Evolutionary conservation across 1,140 invertebrate species (phyloP).

Genomic region (Drosophila novamexicana): DNA sequence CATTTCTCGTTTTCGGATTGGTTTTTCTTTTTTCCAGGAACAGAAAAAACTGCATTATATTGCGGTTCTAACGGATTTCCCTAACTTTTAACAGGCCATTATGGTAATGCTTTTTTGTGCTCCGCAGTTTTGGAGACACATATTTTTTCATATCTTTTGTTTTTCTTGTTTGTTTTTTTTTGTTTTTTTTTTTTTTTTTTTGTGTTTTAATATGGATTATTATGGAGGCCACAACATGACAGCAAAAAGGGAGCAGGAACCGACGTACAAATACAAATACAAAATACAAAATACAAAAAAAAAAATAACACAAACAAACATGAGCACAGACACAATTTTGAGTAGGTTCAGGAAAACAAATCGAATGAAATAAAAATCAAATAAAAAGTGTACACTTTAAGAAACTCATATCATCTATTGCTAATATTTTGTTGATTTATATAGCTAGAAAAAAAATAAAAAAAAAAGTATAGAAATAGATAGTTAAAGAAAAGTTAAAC

Average conservation of each 20-base stretch:
- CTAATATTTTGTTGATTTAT: neutral
- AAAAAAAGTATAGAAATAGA: neutral
- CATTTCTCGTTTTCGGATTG: conserved; percentile 16
- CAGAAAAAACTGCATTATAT: conserved; percentile 36
- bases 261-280: neutral
- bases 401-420: neutral
- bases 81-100: conserved; percentile 55
- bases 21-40: conserved; percentile 12
- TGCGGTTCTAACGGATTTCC: conserved; percentile 40
- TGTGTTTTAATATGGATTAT: conserved; percentile 12
- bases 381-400: neutral
- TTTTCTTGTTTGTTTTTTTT: conserved; percentile 5
- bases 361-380: neutral
- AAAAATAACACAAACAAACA: neutral
- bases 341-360: neutral
- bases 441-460: neutral
- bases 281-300: neutral
- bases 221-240: conserved; percentile 23
- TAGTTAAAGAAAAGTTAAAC: neutral
- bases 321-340: neutral
- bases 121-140: conserved; percentile 30
- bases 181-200: neutral
- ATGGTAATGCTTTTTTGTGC: conserved; percentile 54
- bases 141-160: conserved; percentile 11
- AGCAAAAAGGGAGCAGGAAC: neutral